A percentile compares a stretch with the other conserved stretches of the same genome.
phyloP scores from a whole-genome alignment of 2,888 invertebrate genomes.

The Charanyca ferruginea region DNA sequence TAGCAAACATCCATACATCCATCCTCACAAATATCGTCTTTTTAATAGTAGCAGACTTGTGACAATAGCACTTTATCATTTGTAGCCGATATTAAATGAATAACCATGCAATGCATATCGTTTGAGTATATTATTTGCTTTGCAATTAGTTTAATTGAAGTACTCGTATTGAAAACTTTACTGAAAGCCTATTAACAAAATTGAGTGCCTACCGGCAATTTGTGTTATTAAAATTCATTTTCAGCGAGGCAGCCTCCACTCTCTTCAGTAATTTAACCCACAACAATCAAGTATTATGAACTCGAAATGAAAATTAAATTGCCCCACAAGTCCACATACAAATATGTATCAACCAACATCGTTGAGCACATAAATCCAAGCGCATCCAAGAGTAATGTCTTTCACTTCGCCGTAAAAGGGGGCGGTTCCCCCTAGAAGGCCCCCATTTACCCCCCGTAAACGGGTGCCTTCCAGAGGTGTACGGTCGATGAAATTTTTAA shows the following conservation, averaged over 20 bases:
- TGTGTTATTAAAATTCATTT: constrained; percentile 22
- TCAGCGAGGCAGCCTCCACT: constrained; percentile 10
- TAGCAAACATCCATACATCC: too few relatives aligned
- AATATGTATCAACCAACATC: constrained; percentile 61
- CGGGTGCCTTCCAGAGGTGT: constrained; percentile 67
- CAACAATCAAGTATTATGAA: constrained; percentile 33
- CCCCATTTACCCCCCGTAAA: constrained; percentile 35
- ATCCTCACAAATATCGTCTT: too few relatives aligned
- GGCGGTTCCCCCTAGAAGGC: constrained; percentile 21
- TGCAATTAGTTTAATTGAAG: not conserved
- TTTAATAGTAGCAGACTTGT: too few relatives aligned
- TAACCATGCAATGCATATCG: not conserved
- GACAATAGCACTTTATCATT: too few relatives aligned
- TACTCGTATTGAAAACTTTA: not conserved
- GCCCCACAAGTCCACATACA: constrained; percentile 47
- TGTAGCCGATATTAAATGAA: too few relatives aligned
- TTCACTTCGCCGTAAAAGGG: constrained; percentile 68
- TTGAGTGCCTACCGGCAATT: constrained; percentile 4
- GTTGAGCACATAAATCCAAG: constrained; percentile 69
- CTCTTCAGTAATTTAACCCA: constrained; percentile 22
- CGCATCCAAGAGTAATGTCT: constrained; percentile 77
- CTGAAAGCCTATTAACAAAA: constrained; percentile 35
- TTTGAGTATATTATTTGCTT: not conserved
- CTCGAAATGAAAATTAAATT: constrained; percentile 51
- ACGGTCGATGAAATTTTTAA: constrained; percentile 83